Conservation (phyloP, 2,888 invertebrate genomes). For the Ephialtes manifestator region DNA sequence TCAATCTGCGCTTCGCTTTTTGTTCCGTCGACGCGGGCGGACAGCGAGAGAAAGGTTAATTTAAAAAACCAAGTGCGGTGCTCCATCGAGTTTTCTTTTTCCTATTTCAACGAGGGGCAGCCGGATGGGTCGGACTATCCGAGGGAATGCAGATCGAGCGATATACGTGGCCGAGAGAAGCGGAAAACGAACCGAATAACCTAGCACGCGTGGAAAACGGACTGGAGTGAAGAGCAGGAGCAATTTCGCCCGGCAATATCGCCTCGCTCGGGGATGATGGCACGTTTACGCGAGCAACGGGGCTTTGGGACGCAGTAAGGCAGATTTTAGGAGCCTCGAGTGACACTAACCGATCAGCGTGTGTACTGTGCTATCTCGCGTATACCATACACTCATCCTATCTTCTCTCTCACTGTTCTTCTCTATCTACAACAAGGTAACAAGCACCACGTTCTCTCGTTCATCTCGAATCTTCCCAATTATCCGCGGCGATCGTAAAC, state of each 20-base stretch:
- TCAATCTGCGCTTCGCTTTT: slow-evolving; percentile 52
- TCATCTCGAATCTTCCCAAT: slow-evolving; percentile 70
- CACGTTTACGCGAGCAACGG: slow-evolving; percentile 42
- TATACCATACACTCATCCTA: neutral
- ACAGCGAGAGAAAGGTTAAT: slow-evolving; percentile 63
- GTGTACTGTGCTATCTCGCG: slow-evolving; percentile 33
- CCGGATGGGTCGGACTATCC: slow-evolving; percentile 3
- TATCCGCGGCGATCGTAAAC: slow-evolving; percentile 69
- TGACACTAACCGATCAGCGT: slow-evolving; percentile 66
- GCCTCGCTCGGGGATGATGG: slow-evolving; percentile 41
- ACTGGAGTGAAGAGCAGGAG: slow-evolving; percentile 38
- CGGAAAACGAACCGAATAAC: slow-evolving; percentile 54
- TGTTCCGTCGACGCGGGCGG: slow-evolving; percentile 41
- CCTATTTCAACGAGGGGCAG: slow-evolving; percentile 31
- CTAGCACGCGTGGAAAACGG: slow-evolving; percentile 36
- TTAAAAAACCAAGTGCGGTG: slow-evolving; percentile 59
- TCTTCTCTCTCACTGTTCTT: slow-evolving; percentile 16
- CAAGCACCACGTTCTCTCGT: slow-evolving; percentile 59
- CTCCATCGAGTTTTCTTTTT: slow-evolving; percentile 31
- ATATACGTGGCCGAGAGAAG: slow-evolving; percentile 40
- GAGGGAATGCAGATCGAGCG: slow-evolving; percentile 35
- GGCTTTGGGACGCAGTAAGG: slow-evolving; percentile 63
- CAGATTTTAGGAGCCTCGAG: slow-evolving; percentile 66
- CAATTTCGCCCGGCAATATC: slow-evolving; percentile 61
- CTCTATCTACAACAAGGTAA: slow-evolving; percentile 56